Evolutionary conservation across 2,888 invertebrate species (phyloP).

Genomic region (Nasonovia ribisnigri): DNA sequence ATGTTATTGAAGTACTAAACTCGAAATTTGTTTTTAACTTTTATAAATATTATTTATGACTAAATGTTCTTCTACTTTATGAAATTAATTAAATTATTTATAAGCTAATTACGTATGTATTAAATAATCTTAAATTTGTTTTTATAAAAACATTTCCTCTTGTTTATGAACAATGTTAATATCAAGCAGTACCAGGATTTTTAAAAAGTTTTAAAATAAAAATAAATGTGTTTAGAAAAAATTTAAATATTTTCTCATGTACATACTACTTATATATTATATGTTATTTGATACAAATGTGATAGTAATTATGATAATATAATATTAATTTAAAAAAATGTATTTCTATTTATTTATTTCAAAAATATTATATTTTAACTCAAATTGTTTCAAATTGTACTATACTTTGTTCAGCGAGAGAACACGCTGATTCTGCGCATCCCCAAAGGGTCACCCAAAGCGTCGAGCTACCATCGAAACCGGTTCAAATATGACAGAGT

Average conservation of each 20-base stretch:
- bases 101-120: not conserved
- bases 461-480: no score
- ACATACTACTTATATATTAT: not conserved
- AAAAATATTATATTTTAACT: not conserved
- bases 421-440: no score
- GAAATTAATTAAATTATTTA: slow-evolving; percentile 3
- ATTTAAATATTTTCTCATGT: not conserved
- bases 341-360: not conserved
- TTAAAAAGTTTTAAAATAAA: not conserved
- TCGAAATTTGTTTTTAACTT: not conserved
- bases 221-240: not conserved
- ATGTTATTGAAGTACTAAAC: not conserved
- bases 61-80: not conserved
- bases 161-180: not conserved
- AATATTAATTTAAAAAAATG: not conserved
- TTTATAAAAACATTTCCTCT: not conserved
- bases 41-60: not conserved
- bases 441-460: no score
- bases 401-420: no score
- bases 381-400: not conserved
- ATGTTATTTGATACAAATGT: not conserved
- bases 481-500: no score
- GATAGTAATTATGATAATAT: not conserved
- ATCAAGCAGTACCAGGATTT: not conserved
- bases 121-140: not conserved